Conservation (phyloP, 2,888 invertebrate species). For the Auanema freiburgensis region DNA sequence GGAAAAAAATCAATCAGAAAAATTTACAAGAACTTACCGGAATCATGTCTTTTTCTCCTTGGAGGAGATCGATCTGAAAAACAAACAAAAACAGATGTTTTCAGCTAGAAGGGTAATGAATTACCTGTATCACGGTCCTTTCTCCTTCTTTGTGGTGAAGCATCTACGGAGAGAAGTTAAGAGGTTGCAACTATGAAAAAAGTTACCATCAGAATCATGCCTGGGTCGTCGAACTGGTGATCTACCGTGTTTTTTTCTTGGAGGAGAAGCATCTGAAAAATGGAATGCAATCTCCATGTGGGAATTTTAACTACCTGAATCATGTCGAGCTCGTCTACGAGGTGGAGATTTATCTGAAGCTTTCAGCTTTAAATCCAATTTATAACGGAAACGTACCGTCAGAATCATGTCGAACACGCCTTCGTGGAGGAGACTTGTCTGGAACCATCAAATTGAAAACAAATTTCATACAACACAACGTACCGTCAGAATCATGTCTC, state of each 20-base stretch:
- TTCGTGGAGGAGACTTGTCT: constrained; percentile 11
- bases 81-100: neutral
- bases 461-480: constrained; percentile 2
- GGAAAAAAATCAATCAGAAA: neutral
- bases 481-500: constrained; percentile 24
- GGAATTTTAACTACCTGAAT: constrained; percentile 1
- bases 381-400: neutral
- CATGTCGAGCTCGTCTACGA: constrained; percentile 5
- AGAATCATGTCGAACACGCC: constrained; percentile 2
- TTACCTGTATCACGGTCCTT: constrained; percentile 9
- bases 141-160: constrained; percentile 15
- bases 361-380: too few relatives aligned
- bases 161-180: neutral
- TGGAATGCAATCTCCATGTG: too few relatives aligned
- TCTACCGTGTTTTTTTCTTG: neutral
- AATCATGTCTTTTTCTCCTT: constrained; percentile 19
- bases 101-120: too few relatives aligned
- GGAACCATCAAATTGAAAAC: neutral
- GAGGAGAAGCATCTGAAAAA: neutral
- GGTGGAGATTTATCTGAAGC: neutral
- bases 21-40: neutral
- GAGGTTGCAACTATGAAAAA: neutral
- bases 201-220: too few relatives aligned
- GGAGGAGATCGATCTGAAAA: constrained; percentile 23
- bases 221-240: neutral